Percentiles rank a stretch among this genome's conserved stretches.
These are phyloP conservation scores for Cydia pomonella DNA, from an alignment of 1,140 invertebrate species.

Conservation along the genomic window DNA sequence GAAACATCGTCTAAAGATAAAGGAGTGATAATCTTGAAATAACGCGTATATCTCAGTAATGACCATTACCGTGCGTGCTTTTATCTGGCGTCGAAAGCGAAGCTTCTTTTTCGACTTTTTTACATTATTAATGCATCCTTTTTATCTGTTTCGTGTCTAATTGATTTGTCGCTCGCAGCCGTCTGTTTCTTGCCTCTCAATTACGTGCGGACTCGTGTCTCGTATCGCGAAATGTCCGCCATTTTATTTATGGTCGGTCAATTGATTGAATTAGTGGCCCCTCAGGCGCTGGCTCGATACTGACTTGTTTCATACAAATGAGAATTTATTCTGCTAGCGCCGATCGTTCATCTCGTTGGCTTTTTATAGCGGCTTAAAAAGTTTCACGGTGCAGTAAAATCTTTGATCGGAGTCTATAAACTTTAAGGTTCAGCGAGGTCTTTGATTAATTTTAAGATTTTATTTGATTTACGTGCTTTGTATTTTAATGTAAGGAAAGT, in stretches of 20 bases:
- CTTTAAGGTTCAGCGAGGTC: slow-evolving; percentile 5
- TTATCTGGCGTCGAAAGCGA: slow-evolving; percentile 38
- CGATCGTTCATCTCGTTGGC: slow-evolving; percentile 42
- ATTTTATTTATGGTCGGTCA: slow-evolving; percentile 74
- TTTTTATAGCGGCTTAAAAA: slow-evolving; percentile 39
- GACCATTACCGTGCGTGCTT: slow-evolving; percentile 41
- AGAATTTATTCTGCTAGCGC: slow-evolving; percentile 58
- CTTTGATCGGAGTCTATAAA: slow-evolving; percentile 31
- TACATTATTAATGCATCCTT: slow-evolving; percentile 69
- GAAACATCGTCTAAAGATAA: slow-evolving; percentile 24
- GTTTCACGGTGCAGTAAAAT: slow-evolving; percentile 31
- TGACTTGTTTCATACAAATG: slow-evolving; percentile 58
- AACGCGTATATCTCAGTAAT: slow-evolving; percentile 42
- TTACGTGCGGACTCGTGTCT: slow-evolving; percentile 62
- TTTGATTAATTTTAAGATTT: slow-evolving; percentile 13
- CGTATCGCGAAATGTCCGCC: slow-evolving; percentile 65
- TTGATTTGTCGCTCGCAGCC: slow-evolving; percentile 73
- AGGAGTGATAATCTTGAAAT: slow-evolving; percentile 13
- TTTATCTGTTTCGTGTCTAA: slow-evolving; percentile 68
- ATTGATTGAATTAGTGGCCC: slow-evolving; percentile 78
- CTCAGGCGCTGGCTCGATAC: slow-evolving; percentile 61
- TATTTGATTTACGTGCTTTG: background rate
- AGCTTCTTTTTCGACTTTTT: slow-evolving; percentile 51
- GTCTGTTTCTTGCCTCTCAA: slow-evolving; percentile 70
- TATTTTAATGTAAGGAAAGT: background rate